These are phyloP conservation scores for Spongilla lacustris DNA, from an alignment of 37 sponge, comb jelly and placozoan genomes.

Conservation along the genomic window DNA sequence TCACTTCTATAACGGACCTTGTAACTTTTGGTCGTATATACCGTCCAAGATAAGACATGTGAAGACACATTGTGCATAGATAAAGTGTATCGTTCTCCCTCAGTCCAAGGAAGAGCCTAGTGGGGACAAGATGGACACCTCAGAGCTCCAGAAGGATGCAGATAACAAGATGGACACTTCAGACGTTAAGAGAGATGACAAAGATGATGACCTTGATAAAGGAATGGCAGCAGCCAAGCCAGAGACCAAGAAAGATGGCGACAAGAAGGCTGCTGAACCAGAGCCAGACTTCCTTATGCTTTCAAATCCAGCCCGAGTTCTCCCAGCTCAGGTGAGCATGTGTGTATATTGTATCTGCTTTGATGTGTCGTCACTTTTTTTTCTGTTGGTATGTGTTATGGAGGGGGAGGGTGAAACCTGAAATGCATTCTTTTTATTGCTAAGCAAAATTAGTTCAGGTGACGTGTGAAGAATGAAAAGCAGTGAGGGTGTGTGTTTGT, in stretches of 20 bases:
- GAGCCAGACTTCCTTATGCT: slow-evolving; percentile 85
- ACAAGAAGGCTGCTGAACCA: slow-evolving; percentile 59
- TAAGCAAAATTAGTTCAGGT: slow-evolving; percentile 82
- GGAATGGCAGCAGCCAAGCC: slow-evolving; percentile 1
- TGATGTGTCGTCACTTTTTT: not conserved
- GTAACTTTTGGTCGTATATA: too few relatives aligned
- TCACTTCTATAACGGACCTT: too few relatives aligned
- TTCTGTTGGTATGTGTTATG: not conserved
- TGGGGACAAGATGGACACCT: not conserved
- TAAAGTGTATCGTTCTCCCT: too few relatives aligned
- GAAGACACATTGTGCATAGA: not conserved
- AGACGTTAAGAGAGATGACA: not conserved
- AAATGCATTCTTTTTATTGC: slow-evolving; percentile 78
- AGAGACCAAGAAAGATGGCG: slow-evolving; percentile 18
- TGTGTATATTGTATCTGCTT: not conserved
- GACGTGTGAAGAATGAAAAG: slow-evolving; percentile 54
- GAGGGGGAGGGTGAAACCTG: slow-evolving; percentile 54
- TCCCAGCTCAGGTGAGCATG: slow-evolving; percentile 77
- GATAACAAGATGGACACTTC: not conserved
- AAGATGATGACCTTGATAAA: slow-evolving; percentile 21
- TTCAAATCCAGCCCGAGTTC: slow-evolving; percentile 92
- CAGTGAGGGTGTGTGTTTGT: not conserved
- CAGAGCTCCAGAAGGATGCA: not conserved
- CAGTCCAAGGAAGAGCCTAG: not conserved
- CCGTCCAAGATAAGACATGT: too few relatives aligned